Conservation (phyloP, 2,113 vertebrate species). For the Suncus etruscus region DNA sequence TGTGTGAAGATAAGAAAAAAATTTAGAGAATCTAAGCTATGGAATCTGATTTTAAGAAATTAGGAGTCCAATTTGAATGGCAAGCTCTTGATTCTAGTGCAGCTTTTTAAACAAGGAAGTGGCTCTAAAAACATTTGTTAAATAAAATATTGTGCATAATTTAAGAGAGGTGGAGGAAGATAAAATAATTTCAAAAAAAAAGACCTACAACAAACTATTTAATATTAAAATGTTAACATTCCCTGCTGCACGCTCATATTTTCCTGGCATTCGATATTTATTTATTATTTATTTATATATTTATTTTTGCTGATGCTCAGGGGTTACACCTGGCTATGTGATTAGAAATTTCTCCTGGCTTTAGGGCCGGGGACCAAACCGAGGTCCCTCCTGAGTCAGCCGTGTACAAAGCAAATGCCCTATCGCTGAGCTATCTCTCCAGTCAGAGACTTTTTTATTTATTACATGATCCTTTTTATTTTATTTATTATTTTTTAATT, state of each 20-base stretch:
- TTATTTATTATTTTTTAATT: no score
- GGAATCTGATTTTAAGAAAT: neutral
- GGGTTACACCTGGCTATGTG: no score
- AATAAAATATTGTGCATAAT: neutral
- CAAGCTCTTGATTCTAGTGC: neutral
- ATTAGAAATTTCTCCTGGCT: no score
- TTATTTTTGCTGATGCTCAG: no score
- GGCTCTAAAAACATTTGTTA: neutral
- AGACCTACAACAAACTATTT: neutral
- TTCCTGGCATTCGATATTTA: neutral
- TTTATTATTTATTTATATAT: no score
- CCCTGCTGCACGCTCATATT: neutral
- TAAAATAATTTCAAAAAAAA: constrained; percentile 9
- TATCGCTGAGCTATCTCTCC: no score
- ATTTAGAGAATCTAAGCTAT: neutral
- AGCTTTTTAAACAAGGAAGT: neutral
- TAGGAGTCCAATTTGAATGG: neutral
- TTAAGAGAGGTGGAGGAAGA: neutral
- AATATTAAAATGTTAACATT: neutral
- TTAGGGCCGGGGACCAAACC: no score
- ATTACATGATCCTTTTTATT: neutral
- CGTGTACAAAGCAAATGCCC: no score
- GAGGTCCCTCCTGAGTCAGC: no score
- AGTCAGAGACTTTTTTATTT: neutral
- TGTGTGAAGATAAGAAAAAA: neutral